phyloP scores from a whole-genome alignment of 2,797 vertebrate species.

The Epinephelus coioides region DNA sequence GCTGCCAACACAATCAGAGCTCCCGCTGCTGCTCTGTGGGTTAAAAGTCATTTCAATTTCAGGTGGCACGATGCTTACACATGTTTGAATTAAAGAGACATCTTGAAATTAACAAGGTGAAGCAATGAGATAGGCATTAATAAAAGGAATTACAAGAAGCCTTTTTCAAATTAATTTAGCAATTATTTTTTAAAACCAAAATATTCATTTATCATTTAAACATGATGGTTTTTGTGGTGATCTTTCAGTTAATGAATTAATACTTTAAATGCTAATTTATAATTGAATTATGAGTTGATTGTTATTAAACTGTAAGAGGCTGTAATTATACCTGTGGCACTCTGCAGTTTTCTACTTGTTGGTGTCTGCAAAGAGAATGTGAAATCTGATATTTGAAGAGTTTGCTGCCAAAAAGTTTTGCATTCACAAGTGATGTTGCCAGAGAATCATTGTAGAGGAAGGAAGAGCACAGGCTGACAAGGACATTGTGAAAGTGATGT shows the following conservation, averaged over 20 bases:
- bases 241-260: neutral
- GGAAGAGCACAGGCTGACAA: neutral
- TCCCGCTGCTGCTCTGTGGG: neutral
- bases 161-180: neutral
- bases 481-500: neutral
- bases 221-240: neutral
- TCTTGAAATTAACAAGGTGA: neutral
- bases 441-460: neutral
- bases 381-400: slow-evolving; percentile 16
- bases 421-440: slow-evolving; percentile 9
- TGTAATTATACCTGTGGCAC: neutral
- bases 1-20: neutral
- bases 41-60: neutral
- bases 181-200: neutral
- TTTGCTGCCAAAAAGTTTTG: slow-evolving; percentile 6
- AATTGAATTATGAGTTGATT: neutral
- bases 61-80: neutral
- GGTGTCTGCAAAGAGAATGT: slow-evolving; percentile 12
- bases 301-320: neutral
- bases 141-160: no score
- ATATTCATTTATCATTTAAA: neutral
- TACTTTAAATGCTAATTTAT: neutral
- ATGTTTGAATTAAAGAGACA: neutral
- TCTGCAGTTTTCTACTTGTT: slow-evolving; percentile 4
- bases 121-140: no score